Conservation (phyloP, 2,888 invertebrate genomes). For the Drosophila leonis region DNA sequence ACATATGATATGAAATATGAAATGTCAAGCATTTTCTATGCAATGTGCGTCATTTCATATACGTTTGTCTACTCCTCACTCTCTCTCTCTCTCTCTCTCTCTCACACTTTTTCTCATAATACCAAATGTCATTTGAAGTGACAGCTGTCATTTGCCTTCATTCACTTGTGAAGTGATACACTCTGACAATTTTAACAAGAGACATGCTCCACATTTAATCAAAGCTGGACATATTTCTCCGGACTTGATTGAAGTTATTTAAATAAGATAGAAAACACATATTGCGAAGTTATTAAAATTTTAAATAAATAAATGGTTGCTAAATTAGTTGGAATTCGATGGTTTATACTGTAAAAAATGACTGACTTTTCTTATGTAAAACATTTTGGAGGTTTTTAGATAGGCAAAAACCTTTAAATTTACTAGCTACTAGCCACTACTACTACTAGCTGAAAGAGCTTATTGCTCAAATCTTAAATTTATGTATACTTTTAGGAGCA, state of each 20-base stretch:
- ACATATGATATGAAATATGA: constrained; percentile 12
- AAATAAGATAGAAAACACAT: background rate
- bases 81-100: background rate
- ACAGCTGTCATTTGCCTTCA: constrained; percentile 62
- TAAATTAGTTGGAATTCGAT: background rate
- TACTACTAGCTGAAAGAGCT: background rate
- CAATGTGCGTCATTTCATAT: constrained; percentile 38
- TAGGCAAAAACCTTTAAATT: background rate
- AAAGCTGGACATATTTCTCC: background rate
- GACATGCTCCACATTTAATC: constrained; percentile 13
- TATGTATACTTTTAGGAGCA: background rate
- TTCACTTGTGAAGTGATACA: constrained; percentile 20
- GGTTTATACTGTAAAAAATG: background rate
- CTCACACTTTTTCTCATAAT: constrained; percentile 19
- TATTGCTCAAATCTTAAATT: too few relatives aligned
- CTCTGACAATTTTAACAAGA: constrained; percentile 29
- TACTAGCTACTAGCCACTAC: background rate
- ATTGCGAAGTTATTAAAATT: background rate
- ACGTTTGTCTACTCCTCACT: constrained; percentile 17
- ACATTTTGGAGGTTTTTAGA: too few relatives aligned
- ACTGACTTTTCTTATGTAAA: background rate
- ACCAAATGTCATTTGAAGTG: constrained; percentile 55
- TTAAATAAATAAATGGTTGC: background rate
- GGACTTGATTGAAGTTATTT: background rate
- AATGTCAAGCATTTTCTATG: constrained; percentile 14